Evolutionary conservation across 1,140 invertebrate species (phyloP).

Genomic region (Diprion similis): DNA sequence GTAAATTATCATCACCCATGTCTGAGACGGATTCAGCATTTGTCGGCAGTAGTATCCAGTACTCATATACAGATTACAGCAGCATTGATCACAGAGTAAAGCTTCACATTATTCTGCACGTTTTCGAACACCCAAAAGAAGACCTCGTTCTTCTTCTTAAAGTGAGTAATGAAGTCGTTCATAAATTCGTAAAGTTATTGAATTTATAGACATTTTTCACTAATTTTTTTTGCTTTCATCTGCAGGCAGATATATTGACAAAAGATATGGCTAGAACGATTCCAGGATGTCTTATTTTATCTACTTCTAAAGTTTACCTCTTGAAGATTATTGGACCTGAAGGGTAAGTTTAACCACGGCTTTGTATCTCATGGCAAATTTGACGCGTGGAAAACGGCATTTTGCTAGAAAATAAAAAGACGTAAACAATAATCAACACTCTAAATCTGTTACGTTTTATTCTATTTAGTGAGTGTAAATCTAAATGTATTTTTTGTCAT

Average conservation of each 20-base stretch:
- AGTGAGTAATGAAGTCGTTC: constrained; percentile 40
- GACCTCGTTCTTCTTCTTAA: constrained; percentile 62
- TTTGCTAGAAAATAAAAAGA: no score
- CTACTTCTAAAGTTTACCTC: constrained; percentile 63
- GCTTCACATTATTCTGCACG: constrained; percentile 63
- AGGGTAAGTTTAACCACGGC: constrained; percentile 53
- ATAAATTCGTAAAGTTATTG: neutral
- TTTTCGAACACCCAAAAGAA: constrained; percentile 65
- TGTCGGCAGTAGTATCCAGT: constrained; percentile 52
- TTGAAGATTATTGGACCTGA: constrained; percentile 60
- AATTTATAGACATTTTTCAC: neutral
- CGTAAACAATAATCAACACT: no score
- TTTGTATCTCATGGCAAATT: constrained; percentile 33
- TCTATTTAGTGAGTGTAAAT: constrained; percentile 34
- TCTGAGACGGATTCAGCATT: constrained; percentile 38
- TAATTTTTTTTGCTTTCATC: constrained; percentile 24
- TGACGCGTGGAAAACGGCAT: constrained; percentile 37
- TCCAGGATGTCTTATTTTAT: constrained; percentile 64
- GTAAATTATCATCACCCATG: constrained; percentile 37
- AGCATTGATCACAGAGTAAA: constrained; percentile 67
- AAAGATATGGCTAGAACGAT: constrained; percentile 42
- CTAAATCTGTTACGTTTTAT: constrained; percentile 34
- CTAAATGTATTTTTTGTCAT: constrained; percentile 10
- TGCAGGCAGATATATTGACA: constrained; percentile 56
- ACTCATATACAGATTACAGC: constrained; percentile 65